These are phyloP conservation scores for Hydrocynus forskahlii DNA, from an alignment of 2,797 vertebrate genomes.

Conservation along the genomic window DNA sequence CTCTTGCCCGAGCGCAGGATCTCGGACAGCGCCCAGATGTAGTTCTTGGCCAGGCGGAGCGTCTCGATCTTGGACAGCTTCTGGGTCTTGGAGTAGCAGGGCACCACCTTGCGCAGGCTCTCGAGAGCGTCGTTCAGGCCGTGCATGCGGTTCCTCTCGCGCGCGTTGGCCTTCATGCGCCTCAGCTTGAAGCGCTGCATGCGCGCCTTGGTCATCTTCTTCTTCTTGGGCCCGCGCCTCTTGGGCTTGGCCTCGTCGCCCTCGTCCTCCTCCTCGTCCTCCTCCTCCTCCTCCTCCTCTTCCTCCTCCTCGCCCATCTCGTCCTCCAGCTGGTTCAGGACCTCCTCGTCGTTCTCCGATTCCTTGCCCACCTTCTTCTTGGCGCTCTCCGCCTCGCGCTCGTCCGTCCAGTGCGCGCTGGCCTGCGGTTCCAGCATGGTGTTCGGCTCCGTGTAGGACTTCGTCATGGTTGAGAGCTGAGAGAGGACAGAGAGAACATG, in stretches of 20 bases:
- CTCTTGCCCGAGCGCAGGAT: slow-evolving; percentile 89
- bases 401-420: slow-evolving; percentile 83
- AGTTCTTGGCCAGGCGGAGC: slow-evolving; percentile 90
- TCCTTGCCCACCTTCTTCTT: slow-evolving; percentile 79
- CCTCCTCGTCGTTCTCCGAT: slow-evolving; percentile 81
- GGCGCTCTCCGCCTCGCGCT: slow-evolving; percentile 77
- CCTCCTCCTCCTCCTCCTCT: slow-evolving; percentile 79
- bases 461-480: slow-evolving; percentile 84
- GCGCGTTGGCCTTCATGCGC: slow-evolving; percentile 87
- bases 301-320: slow-evolving; percentile 51
- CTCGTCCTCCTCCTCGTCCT: slow-evolving; percentile 82
- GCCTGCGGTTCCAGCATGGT: slow-evolving; percentile 82
- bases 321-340: slow-evolving; percentile 71
- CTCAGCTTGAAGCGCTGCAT: slow-evolving; percentile 89
- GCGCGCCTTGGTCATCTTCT: slow-evolving; percentile 83
- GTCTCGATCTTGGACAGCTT: slow-evolving; percentile 96
- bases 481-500: slow-evolving; percentile 19
- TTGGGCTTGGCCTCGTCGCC: slow-evolving; percentile 83
- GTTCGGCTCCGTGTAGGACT: slow-evolving; percentile 87
- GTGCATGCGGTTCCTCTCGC: slow-evolving; percentile 90
- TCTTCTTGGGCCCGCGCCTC: slow-evolving; percentile 90
- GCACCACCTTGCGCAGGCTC: slow-evolving; percentile 91
- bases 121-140: slow-evolving; percentile 90
- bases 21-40: slow-evolving; percentile 93
- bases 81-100: slow-evolving; percentile 93